These are phyloP conservation scores for Callimorpha dominula DNA, from an alignment of 2,888 invertebrate species.

Conservation along the genomic window DNA sequence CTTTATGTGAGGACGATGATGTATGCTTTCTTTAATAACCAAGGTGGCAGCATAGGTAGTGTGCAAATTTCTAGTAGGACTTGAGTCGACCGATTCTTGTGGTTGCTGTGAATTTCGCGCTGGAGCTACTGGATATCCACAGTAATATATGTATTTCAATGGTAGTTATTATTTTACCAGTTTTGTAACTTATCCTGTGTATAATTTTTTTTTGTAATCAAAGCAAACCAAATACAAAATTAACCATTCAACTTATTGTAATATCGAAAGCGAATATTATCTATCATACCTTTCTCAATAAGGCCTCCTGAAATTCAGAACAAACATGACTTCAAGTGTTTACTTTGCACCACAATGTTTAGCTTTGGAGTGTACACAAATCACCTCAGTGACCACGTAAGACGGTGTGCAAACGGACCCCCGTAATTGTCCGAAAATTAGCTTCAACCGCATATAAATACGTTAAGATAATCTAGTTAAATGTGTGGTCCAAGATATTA, in stretches of 20 bases:
- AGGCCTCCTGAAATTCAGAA: conserved; percentile 9
- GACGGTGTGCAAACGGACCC: conserved; percentile 60
- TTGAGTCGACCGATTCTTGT: too few species aligned
- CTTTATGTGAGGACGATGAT: too few species aligned
- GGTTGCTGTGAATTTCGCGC: too few species aligned
- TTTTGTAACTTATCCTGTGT: not conserved
- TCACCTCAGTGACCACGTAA: conserved; percentile 57
- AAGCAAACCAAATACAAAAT: not conserved
- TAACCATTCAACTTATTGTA: not conserved
- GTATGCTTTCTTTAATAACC: too few species aligned
- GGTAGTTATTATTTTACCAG: too few species aligned
- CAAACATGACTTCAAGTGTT: conserved; percentile 22
- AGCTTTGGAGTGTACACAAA: conserved; percentile 40
- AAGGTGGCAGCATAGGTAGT: too few species aligned
- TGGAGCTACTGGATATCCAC: too few species aligned
- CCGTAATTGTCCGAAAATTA: conserved; percentile 85
- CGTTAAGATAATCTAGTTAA: conserved; percentile 80
- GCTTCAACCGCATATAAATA: conserved; percentile 84
- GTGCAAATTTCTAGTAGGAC: too few species aligned
- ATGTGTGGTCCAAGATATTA: conserved; percentile 50
- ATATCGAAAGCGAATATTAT: not conserved
- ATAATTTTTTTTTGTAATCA: not conserved
- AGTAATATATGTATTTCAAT: too few species aligned
- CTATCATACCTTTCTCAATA: not conserved
- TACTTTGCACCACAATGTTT: conserved; percentile 35